Conservation (phyloP, 2,113 vertebrate genomes). For the Mormyrus iriodes region DNA sequence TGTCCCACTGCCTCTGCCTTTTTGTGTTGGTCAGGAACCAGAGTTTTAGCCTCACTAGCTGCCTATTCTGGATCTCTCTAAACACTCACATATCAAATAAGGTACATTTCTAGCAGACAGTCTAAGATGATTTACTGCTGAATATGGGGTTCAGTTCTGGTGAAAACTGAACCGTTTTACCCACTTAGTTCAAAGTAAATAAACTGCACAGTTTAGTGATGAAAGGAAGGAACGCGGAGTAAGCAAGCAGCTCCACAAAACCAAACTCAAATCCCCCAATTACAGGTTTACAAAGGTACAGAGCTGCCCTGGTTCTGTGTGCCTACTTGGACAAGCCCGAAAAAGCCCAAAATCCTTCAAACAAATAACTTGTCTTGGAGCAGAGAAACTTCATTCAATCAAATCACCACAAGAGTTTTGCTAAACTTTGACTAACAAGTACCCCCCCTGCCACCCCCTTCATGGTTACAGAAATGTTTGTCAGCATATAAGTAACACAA, state of each 20-base stretch:
- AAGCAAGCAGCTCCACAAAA: not conserved
- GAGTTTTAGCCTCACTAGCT: not conserved
- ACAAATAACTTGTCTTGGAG: constrained; percentile 5
- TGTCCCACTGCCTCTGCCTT: not conserved
- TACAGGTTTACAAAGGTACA: not conserved
- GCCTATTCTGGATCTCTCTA: not conserved
- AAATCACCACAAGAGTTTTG: not conserved
- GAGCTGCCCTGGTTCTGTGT: not conserved
- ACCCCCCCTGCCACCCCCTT: not conserved
- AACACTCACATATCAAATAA: not conserved
- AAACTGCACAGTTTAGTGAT: not conserved
- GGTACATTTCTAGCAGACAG: not conserved
- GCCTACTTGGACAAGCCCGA: not conserved
- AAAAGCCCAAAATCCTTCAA: not conserved
- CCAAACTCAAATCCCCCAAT: not conserved
- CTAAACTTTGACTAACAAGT: not conserved
- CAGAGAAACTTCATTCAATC: not conserved
- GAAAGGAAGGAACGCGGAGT: not conserved
- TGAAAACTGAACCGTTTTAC: not conserved
- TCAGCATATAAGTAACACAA: not conserved
- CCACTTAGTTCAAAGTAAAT: constrained; percentile 1
- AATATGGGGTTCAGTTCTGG: not conserved
- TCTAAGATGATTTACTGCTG: not conserved
- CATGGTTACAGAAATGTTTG: not conserved
- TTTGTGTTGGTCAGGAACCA: not conserved